Conservation (phyloP, 2,888 invertebrate species). For the Cosmorhoe ocellata region DNA sequence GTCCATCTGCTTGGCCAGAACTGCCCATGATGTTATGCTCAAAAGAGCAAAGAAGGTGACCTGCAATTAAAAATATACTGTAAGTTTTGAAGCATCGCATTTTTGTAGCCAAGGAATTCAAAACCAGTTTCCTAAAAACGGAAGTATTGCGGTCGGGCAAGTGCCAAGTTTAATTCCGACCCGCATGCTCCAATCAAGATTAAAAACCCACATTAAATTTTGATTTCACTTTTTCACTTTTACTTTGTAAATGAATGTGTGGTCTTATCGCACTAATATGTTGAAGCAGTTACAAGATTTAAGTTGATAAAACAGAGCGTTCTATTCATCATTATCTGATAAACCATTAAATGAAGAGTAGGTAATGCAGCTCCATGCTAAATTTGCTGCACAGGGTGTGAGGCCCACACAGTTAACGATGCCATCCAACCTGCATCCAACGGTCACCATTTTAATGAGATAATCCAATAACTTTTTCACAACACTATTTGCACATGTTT, state of each 20-base stretch:
- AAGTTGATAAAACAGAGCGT: slow-evolving; percentile 3
- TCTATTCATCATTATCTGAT: slow-evolving; percentile 8
- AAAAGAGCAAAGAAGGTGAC: slow-evolving; percentile 65
- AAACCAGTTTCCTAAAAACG: slow-evolving; percentile 56
- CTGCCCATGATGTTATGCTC: slow-evolving; percentile 64
- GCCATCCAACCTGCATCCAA: slow-evolving; percentile 12
- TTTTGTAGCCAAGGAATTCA: slow-evolving; percentile 41
- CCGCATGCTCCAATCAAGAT: slow-evolving; percentile 71
- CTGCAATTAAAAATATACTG: slow-evolving; percentile 54
- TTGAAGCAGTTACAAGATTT: slow-evolving; percentile 13
- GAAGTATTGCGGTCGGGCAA: slow-evolving; percentile 45
- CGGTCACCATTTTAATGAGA: slow-evolving; percentile 7
- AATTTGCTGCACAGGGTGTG: not conserved
- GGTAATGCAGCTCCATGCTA: not conserved
- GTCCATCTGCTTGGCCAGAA: slow-evolving; percentile 56
- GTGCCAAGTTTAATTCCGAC: slow-evolving; percentile 55
- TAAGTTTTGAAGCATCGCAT: slow-evolving; percentile 3
- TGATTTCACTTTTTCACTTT: slow-evolving; percentile 78
- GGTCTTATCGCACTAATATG: slow-evolving; percentile 21
- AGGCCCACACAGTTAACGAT: not conserved
- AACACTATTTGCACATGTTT: slow-evolving; percentile 37
- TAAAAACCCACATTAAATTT: slow-evolving; percentile 66
- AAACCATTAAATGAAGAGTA: not conserved
- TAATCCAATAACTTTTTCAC: slow-evolving; percentile 25
- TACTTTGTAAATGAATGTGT: slow-evolving; percentile 56